Evolutionary conservation across 2,797 vertebrate species (phyloP).

Genomic region (Galago senegalensis): DNA sequence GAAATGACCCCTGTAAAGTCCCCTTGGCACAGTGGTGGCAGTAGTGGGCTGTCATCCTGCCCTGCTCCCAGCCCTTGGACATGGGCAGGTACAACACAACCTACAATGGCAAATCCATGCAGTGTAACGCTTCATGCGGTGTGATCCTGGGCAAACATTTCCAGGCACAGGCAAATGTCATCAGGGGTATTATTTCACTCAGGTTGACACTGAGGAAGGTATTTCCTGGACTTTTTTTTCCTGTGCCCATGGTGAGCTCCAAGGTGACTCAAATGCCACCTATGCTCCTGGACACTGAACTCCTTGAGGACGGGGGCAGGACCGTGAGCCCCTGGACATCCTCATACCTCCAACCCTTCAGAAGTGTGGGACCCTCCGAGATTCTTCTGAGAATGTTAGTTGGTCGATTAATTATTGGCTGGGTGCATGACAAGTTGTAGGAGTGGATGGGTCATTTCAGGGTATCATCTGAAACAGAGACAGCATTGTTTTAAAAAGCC

Average conservation of each 20-base stretch:
- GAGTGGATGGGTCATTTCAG: conserved; percentile 37
- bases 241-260: background rate
- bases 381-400: background rate
- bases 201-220: background rate
- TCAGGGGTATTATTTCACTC: background rate
- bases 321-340: background rate
- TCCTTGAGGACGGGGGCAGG: background rate
- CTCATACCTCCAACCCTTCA: background rate
- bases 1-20: background rate
- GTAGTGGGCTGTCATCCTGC: background rate
- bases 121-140: rapidly evolving
- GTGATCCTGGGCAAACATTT: background rate
- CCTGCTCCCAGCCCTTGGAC: background rate
- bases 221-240: background rate
- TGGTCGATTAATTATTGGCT: background rate
- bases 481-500: conserved; percentile 17
- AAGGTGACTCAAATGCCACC: background rate
- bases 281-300: background rate
- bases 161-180: conserved; percentile 22
- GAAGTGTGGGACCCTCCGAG: background rate
- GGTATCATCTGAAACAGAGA: conserved; percentile 18
- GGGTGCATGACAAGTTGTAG: background rate
- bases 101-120: background rate
- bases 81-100: background rate
- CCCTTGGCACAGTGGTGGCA: background rate